Evolutionary conservation across 2,888 invertebrate species (phyloP).

Genomic region (Hofmannophila pseudospretella): DNA sequence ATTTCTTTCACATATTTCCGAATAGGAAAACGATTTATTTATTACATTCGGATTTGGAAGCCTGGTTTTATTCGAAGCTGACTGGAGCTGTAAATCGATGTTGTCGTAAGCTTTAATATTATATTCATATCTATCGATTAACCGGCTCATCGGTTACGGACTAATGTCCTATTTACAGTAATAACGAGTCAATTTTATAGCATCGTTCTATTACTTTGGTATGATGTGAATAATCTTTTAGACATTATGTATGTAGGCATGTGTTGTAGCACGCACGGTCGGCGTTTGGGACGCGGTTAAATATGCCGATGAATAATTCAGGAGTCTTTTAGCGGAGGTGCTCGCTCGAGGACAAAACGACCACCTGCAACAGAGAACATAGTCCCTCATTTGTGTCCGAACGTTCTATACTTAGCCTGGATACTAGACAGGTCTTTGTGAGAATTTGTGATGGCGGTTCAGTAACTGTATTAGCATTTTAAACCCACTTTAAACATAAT

Average conservation of each 20-base stretch:
- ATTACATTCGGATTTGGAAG: neutral
- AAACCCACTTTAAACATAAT: neutral
- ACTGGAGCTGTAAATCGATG: neutral
- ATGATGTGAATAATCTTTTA: slow-evolving; percentile 33
- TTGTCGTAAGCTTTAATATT: neutral
- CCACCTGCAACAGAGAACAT: slow-evolving; percentile 72
- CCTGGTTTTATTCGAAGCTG: too few species aligned
- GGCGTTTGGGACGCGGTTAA: slow-evolving; percentile 51
- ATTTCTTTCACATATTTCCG: slow-evolving; percentile 10
- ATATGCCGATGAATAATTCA: slow-evolving; percentile 73
- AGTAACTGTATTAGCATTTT: slow-evolving; percentile 23
- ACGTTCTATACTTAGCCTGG: slow-evolving; percentile 40
- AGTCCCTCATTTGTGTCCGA: slow-evolving; percentile 56
- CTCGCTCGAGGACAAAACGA: slow-evolving; percentile 41
- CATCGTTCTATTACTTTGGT: slow-evolving; percentile 6
- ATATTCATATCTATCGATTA: slow-evolving; percentile 11
- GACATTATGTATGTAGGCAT: slow-evolving; percentile 33
- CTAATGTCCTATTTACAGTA: slow-evolving; percentile 3
- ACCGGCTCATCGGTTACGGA: slow-evolving; percentile 7
- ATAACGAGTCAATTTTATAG: slow-evolving; percentile 7
- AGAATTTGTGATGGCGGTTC: slow-evolving; percentile 1
- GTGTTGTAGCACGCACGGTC: slow-evolving; percentile 39
- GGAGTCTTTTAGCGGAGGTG: slow-evolving; percentile 57
- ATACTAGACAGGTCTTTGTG: slow-evolving; percentile 19
- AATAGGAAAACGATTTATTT: neutral